Evolutionary conservation across 92 coral and sea anemone genomes (phyloP).

Genomic region (Virgularia gustaviana): DNA sequence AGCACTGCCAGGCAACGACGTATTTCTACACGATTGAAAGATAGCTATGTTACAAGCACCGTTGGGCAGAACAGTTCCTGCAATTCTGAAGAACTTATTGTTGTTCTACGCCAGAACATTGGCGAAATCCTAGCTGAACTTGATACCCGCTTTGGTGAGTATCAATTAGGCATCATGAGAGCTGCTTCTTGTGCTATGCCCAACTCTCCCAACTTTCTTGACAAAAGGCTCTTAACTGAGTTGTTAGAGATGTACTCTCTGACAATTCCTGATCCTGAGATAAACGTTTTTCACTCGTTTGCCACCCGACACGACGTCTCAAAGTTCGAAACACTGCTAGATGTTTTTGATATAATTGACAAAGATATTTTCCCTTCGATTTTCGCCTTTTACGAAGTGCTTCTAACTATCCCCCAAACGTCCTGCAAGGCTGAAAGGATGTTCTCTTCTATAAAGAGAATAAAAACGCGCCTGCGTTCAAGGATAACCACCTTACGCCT

Average conservation of each 20-base stretch:
- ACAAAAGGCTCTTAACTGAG: not conserved
- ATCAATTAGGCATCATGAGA: not conserved
- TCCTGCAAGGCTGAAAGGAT: not conserved
- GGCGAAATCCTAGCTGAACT: constrained; percentile 1
- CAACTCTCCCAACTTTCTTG: not conserved
- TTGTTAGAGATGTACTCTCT: not conserved
- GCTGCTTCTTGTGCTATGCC: constrained; percentile 3
- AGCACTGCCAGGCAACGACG: constrained; percentile 7
- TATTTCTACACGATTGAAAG: not conserved
- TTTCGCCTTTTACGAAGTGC: not conserved
- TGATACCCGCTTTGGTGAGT: not conserved
- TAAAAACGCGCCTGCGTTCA: not conserved
- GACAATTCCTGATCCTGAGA: not conserved
- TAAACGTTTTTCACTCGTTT: not conserved
- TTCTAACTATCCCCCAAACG: constrained; percentile 4
- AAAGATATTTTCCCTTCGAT: not conserved
- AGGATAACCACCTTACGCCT: not conserved
- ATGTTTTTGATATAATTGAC: not conserved
- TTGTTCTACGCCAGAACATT: not conserved
- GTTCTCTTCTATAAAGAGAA: constrained; percentile 6
- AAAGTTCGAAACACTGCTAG: not conserved
- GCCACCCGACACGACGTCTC: not conserved
- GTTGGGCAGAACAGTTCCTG: not conserved
- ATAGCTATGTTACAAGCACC: not conserved
- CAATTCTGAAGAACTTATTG: not conserved